Base-by-base conservation (phyloP, 2,888 invertebrate species). In the Andrena trimmerana region DNA sequence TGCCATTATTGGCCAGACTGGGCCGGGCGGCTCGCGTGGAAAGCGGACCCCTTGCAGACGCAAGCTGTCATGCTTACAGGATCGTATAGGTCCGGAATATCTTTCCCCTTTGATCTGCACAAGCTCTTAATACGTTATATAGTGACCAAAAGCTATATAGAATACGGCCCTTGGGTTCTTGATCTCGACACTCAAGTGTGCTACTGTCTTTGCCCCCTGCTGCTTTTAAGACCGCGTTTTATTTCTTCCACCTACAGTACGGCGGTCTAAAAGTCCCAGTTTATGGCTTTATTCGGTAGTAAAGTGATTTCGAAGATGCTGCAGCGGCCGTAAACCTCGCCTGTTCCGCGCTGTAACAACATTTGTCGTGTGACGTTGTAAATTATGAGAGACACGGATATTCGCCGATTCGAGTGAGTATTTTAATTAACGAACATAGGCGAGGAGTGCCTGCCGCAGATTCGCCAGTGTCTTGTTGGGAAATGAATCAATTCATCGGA, bases 211-310 rank as follows among this genome's bases (percentile, higher is more conserved):
- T 57, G 24, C 57, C 8, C 27, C 57, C 20, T 13, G 24, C 57
- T 57, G 57, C 24, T 57, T 57, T 57, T 57, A 57, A 10, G 24
- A 57, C 27, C 57, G 20, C 57, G 57, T 13, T 27, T 24, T 27
- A 27, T 57, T 57, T 24, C 57, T 2, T 57, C 57, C 57, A 57
- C 24, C 57, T 13, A 24, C 10, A 57, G 24, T 57, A 57, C 4
- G 27, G 24, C 24, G 20, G 57, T 8, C 57, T 27, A 57, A 27
- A 20, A 57, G 57, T 57, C 10, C 4, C 57, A 24, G 24, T 57
- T 57, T 57, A 57, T 10, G 5, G 24, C 57, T 10, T 57, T 57
- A 57, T 57, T 57, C 57, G 57, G 57, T 57, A 57, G 57, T 57
- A 57, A 57, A 57, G 27, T 57, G 57, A 57, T 57, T 24, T 57